Evolutionary conservation across 2,888 invertebrate genomes (phyloP).

Genomic region (Agrotis clavis): DNA sequence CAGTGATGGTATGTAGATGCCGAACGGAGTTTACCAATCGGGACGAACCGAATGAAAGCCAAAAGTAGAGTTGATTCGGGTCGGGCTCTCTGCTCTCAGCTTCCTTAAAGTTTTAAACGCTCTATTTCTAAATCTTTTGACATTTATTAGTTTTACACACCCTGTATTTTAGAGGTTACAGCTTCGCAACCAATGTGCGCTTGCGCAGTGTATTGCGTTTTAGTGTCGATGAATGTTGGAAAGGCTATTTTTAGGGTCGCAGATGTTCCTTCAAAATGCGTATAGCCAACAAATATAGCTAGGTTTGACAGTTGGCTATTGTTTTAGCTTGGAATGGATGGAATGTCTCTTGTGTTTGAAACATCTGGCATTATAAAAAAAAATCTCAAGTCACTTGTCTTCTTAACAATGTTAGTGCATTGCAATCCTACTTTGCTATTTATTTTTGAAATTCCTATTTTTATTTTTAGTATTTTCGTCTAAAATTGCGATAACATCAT

Average conservation of each 20-base stretch:
- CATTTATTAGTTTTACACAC: conserved; percentile 77
- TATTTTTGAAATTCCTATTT: too few species aligned
- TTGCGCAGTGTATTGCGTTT: conserved; percentile 72
- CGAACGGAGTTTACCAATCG: too few species aligned
- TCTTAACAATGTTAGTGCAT: too few species aligned
- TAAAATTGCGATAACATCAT: too few species aligned
- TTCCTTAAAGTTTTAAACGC: conserved; percentile 17
- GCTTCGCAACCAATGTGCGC: conserved; percentile 76
- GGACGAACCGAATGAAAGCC: neutral
- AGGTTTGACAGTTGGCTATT: conserved; percentile 18
- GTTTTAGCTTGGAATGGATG: conserved; percentile 3
- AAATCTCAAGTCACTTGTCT: too few species aligned
- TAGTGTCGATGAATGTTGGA: conserved; percentile 76
- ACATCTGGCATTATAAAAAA: conserved; percentile 8
- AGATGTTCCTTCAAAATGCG: conserved; percentile 73
- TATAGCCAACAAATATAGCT: conserved; percentile 41
- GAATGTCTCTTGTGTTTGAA: neutral
- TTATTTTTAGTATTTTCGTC: too few species aligned
- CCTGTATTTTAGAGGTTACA: conserved; percentile 78
- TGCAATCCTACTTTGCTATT: too few species aligned
- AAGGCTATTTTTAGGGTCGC: conserved; percentile 78
- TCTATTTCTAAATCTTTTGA: conserved; percentile 55
- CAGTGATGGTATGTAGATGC: neutral
- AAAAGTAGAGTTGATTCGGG: neutral
- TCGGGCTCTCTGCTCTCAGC: neutral